Base-by-base conservation (phyloP, 2,888 invertebrate species). In the Drosophila prolongata region DNA sequence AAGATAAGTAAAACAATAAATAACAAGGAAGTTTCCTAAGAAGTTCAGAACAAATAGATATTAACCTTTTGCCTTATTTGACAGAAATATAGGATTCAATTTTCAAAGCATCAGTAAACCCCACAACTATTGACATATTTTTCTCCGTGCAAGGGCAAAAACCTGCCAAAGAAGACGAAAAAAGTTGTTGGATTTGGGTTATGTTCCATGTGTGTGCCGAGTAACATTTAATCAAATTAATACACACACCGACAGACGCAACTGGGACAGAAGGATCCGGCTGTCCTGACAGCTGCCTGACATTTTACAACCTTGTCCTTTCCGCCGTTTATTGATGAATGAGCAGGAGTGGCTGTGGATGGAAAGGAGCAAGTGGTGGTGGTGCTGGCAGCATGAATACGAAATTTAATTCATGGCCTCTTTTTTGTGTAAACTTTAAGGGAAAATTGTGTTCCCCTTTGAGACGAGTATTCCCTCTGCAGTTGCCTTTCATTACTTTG, bases 151-250 rank as follows among this genome's bases (percentile, higher is more conserved):
- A 40, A 10, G 27, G 19, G 50, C 30, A n/a, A n/a, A 42, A 42
- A 54, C 42, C 50, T 62, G 40, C 30, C 64, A 34, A 46, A 49
- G 57, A 14, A 55, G 38, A 9, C 6, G 19, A 13, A 58, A 44
- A 43, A 24, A 49, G 68, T 70, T 73, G 58, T 68, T 53, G 56
- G 61, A 49, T 70, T 57, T 73, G 52, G 66, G 60, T 62, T 65
- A 60, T 73, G 56, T 59, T 65, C 46, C 72, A 55, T 62, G 61
- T 78, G 71, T 71, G 76, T 82, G 50, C 52, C 42, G 70, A 80
- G 78, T 50, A 49, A 73, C 77, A 78, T 86, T 86, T 89, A 89
- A 86, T 85, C 89, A 89, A 89, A 88, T 89, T 86, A 89, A 76
- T 74, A 71, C 58, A 73, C 59, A 70, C 61, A 50, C 73, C 14